phyloP scores from a whole-genome alignment of 2,113 vertebrate species.

The Mixornis gularis region DNA sequence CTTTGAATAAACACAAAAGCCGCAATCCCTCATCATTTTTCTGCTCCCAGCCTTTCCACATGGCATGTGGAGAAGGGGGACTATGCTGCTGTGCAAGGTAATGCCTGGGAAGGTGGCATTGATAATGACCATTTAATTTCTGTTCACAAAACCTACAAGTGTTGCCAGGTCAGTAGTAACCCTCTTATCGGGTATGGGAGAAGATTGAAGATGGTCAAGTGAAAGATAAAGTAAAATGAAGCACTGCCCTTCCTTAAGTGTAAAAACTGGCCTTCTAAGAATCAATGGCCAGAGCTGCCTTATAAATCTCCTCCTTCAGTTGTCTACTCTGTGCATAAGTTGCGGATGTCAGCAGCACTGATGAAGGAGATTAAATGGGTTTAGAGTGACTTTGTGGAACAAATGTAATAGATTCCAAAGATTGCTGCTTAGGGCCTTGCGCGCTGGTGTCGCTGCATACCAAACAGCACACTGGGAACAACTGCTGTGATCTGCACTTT shows the following conservation, averaged over 20 bases:
- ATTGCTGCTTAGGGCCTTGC: background rate
- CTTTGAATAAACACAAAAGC: conserved; percentile 25
- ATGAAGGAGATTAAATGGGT: conserved; percentile 44
- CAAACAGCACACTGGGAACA: background rate
- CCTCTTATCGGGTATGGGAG: background rate
- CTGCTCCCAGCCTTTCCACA: background rate
- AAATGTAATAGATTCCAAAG: conserved; percentile 40
- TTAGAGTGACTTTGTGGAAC: conserved; percentile 54
- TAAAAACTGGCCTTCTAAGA: background rate
- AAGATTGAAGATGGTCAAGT: background rate
- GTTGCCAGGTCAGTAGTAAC: background rate
- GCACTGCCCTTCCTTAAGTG: background rate
- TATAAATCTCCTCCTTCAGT: conserved; percentile 28
- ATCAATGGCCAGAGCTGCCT: background rate
- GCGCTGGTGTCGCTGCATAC: background rate
- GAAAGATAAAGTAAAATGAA: background rate
- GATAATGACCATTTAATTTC: background rate
- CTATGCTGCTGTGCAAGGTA: background rate
- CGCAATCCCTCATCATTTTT: background rate
- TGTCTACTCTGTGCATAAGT: background rate
- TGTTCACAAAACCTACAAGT: background rate
- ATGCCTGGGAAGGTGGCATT: background rate
- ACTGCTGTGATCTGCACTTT: background rate
- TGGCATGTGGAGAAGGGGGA: background rate
- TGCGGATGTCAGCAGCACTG: background rate